Evolutionary conservation across 2,888 invertebrate genomes (phyloP), one percentile per base, ranked within the genome.

Genomic region (Andrena praecox): DNA sequence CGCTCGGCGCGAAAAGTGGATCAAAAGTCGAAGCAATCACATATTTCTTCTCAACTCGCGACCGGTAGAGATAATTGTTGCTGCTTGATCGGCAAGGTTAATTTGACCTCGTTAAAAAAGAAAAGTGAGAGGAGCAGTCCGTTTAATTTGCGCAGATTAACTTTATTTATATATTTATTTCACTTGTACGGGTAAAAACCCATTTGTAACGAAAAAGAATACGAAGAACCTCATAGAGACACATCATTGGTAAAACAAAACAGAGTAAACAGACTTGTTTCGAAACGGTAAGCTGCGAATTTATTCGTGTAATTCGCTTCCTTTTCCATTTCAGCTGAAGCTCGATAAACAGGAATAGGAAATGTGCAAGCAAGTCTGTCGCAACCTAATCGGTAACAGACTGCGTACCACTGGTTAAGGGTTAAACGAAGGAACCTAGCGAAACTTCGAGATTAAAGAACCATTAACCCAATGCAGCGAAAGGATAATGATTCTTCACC

Each of bases 51-150:
- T 42, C 12, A 6, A 29, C 42, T 27, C 35, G 5, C 10, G 6
- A 42, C n/a, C 20, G 69, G 35, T 35, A n/a, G 35, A 59, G 59
- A 59, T 59, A 42, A 70, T 70, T 29, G 54, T 52, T 29, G 8
- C 10, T 1, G 56, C 20, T 8, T 5, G 33, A 20, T 62, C 16
- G 69, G 59, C 3, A 42, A n/a, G 27, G 29, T 59, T 70, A 59
- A 59, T 70, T 42, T 42, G 29, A 42, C 29, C 42, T 59, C 59
- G 59, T 20, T 5, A 29, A 24, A 27, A 52, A 42, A 42, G n/a
- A 35, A 48, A 70, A 59, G 59, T 29, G 69, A 59, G 59, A n/a
- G 69, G 56, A 62, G 33, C 42, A 5, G 42, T 42, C 42, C 42
- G 42, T 42, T 42, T 62, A 60, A 33, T 59, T 59, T 2, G 27